Percentiles rank a stretch among this genome's conserved stretches.
Conservation (phyloP, 2,888 invertebrate genomes). For the Oxytorus armatus region DNA sequence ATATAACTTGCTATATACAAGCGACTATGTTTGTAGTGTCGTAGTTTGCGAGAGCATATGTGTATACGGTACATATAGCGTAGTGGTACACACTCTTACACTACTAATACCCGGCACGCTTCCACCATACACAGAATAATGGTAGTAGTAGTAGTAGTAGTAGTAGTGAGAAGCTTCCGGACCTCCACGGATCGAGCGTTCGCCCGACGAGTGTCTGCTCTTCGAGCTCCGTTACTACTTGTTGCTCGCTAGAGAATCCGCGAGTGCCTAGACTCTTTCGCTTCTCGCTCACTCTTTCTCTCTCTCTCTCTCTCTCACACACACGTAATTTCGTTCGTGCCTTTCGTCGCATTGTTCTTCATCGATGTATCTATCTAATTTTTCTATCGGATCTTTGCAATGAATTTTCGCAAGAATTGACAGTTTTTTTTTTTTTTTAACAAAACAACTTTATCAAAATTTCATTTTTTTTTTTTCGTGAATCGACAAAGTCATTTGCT, state of each 20-base stretch:
- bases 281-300: conserved; percentile 21
- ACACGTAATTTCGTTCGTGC: neutral
- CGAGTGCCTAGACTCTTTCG: conserved; percentile 51
- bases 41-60: conserved; percentile 51
- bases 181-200: conserved; percentile 60
- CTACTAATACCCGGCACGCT: conserved; percentile 64
- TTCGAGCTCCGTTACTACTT: conserved; percentile 82
- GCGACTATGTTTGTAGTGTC: conserved; percentile 50
- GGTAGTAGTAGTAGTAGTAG: conserved; percentile 35
- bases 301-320: conserved; percentile 36
- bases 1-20: conserved; percentile 32
- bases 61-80: conserved; percentile 14
- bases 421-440: no score
- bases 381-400: no score
- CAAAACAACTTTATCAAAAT: no score
- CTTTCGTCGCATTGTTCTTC: neutral
- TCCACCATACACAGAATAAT: conserved; percentile 54
- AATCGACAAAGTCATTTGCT: no score
- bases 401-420: no score
- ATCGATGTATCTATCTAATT: neutral
- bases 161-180: conserved; percentile 55
- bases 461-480: conserved; percentile 24
- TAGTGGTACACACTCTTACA: conserved; percentile 49
- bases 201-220: conserved; percentile 70
- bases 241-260: conserved; percentile 76